phyloP scores from a whole-genome alignment of 2,888 invertebrate species.

The Chirona hameri region DNA sequence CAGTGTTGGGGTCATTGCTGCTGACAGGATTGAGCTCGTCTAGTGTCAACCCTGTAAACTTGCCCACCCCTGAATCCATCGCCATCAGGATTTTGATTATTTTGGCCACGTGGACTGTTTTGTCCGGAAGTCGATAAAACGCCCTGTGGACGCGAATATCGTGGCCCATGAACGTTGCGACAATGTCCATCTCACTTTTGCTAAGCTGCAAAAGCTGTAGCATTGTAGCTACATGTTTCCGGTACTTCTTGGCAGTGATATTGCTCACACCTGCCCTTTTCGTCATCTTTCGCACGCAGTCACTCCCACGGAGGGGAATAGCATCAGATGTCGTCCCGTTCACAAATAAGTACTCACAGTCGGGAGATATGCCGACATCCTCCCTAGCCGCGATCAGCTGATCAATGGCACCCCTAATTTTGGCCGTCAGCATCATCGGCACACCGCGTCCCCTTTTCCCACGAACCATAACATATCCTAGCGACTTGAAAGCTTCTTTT shows the following conservation, averaged over 20 bases:
- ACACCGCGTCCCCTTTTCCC: not conserved
- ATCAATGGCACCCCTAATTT: not conserved
- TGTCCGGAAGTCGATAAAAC: not conserved
- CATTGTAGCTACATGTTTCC: not conserved
- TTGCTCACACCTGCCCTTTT: not conserved
- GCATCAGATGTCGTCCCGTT: not conserved
- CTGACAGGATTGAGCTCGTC: too few relatives aligned
- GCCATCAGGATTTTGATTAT: too few relatives aligned
- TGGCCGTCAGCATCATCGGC: not conserved
- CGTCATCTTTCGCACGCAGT: not conserved
- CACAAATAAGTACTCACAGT: not conserved
- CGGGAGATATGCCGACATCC: not conserved
- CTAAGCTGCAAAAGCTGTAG: not conserved
- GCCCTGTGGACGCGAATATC: not conserved
- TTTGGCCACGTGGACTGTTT: not conserved
- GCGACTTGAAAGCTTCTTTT: not conserved
- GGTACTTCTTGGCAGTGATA: not conserved
- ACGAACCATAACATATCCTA: not conserved
- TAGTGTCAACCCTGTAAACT: too few relatives aligned
- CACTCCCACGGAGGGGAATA: not conserved
- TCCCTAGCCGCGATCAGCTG: not conserved
- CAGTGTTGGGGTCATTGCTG: too few relatives aligned
- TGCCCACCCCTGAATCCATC: too few relatives aligned
- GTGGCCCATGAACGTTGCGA: not conserved
- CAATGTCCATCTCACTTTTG: not conserved